These are phyloP conservation scores for Pediacus dermestoides DNA, from an alignment of 2,888 invertebrate species.

Conservation along the genomic window DNA sequence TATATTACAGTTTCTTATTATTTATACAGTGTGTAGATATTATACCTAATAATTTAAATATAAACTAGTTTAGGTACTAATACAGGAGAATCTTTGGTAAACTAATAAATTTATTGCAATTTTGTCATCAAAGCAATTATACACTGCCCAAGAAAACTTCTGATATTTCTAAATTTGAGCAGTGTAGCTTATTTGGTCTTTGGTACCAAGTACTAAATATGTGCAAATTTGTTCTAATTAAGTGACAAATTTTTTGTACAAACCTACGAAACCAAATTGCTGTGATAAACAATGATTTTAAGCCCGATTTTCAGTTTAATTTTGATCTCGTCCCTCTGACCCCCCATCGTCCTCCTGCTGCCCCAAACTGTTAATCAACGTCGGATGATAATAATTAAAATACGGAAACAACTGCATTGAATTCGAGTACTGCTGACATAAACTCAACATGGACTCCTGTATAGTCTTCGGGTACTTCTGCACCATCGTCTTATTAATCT, in stretches of 20 bases:
- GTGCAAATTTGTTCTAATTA: no score
- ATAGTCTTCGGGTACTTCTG: slow-evolving; percentile 46
- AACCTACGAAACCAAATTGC: slow-evolving; percentile 15
- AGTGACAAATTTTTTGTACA: no score
- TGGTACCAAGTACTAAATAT: no score
- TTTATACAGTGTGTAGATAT: no score
- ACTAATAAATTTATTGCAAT: no score
- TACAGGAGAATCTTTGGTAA: slow-evolving; percentile 3
- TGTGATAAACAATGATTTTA: no score
- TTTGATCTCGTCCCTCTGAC: slow-evolving; percentile 31
- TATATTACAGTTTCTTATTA: slow-evolving; percentile 7
- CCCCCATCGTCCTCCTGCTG: slow-evolving; percentile 38
- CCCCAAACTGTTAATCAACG: slow-evolving; percentile 33
- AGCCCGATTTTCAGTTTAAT: slow-evolving; percentile 23
- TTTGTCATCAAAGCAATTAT: no score
- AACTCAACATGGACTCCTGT: slow-evolving; percentile 48
- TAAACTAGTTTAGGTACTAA: no score
- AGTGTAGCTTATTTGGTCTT: no score
- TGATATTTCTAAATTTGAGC: no score
- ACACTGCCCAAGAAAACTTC: no score
- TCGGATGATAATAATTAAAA: slow-evolving; percentile 49
- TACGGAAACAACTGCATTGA: slow-evolving; percentile 49
- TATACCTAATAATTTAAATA: background rate
- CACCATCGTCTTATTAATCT: slow-evolving; percentile 37
- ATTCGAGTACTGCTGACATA: slow-evolving; percentile 49